Evolutionary conservation across 2,888 invertebrate species (phyloP).

Genomic region (Hemistola chrysoprasaria): DNA sequence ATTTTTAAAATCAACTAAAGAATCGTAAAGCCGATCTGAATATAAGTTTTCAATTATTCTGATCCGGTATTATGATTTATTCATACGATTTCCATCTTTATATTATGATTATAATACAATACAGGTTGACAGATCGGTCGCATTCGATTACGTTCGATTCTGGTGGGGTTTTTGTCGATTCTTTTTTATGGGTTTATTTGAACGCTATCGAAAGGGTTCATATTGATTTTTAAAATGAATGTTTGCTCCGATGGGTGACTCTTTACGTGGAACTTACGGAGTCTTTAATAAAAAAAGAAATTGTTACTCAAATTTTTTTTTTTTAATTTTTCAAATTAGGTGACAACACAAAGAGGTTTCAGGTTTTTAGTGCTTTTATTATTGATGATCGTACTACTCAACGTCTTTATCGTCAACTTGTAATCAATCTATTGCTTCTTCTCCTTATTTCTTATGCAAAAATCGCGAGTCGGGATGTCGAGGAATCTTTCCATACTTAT

Average conservation of each 20-base stretch:
- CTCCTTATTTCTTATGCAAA: too few species aligned
- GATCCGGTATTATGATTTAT: slow-evolving; percentile 49
- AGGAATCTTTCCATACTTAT: too few species aligned
- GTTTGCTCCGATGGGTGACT: slow-evolving; percentile 69
- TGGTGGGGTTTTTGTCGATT: slow-evolving; percentile 42
- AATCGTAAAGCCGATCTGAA: slow-evolving; percentile 18
- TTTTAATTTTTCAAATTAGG: too few species aligned
- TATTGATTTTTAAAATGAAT: slow-evolving; percentile 74
- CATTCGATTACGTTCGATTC: slow-evolving; percentile 54
- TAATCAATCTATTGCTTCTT: too few species aligned
- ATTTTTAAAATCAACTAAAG: slow-evolving; percentile 13
- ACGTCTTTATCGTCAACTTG: too few species aligned
- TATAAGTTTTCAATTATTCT: slow-evolving; percentile 16
- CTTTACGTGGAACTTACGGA: slow-evolving; percentile 40
- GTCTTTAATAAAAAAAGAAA: slow-evolving; percentile 39
- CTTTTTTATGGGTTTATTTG: slow-evolving; percentile 70
- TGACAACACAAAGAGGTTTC: too few species aligned
- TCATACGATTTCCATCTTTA: slow-evolving; percentile 42
- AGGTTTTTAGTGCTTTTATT: too few species aligned
- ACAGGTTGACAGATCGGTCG: slow-evolving; percentile 72
- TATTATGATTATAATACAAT: slow-evolving; percentile 66
- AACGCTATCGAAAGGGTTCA: slow-evolving; percentile 70
- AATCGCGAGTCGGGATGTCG: too few species aligned
- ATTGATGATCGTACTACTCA: too few species aligned
- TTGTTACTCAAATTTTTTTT: slow-evolving; percentile 1